Evolutionary conservation across 2,797 vertebrate species (phyloP), one percentile per base, ranked within the genome.

Genomic region (Sandelia bainsii): DNA sequence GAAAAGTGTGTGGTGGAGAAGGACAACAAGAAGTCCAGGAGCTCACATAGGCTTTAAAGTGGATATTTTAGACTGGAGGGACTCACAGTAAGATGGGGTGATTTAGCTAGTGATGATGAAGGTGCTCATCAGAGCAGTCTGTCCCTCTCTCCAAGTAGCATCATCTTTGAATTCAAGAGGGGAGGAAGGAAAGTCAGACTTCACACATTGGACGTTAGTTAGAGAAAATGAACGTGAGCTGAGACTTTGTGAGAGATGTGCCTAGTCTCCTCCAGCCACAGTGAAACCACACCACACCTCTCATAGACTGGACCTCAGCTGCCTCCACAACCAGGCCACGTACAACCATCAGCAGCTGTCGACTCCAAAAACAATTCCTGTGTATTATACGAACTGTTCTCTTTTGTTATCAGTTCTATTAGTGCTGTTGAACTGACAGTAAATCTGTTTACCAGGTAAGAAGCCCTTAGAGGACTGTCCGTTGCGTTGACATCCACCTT

Each of bases 341-440:
- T 39, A 22, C 51, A 56, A 32, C 0, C 34, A 72, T 73, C 63
- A 72, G 58, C 63, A 77, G 50, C 70, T 69, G 17, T 9, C n/a
- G 0, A 53, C 20, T 59, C 37, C 70, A 19, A 80, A 50, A 13
- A 49, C 57, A 48, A 7, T 60, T 71, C 67, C 49, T 64, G 69
- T 83, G 37, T 75, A 62, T 63, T 54, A 48, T 58, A 56, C 12
- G 61, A 57, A 62, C 27, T 13, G 4, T 45, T 78, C 52, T 72
- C 53, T 73, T 82, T 65, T 42, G 40, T 65, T 83, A 71, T 77
- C 49, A 49, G 25, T 75, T 76, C 16, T 40, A 60, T 51, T 52
- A 16, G 49, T 52, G 60, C 70, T 51, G 49, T 57, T 67, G 19
- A 63, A 34, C 4, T 40, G 37, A 75, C 23, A 49, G 52, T 56